Conservation (phyloP, 1,140 invertebrate species). For the Nephotettix cincticeps region DNA sequence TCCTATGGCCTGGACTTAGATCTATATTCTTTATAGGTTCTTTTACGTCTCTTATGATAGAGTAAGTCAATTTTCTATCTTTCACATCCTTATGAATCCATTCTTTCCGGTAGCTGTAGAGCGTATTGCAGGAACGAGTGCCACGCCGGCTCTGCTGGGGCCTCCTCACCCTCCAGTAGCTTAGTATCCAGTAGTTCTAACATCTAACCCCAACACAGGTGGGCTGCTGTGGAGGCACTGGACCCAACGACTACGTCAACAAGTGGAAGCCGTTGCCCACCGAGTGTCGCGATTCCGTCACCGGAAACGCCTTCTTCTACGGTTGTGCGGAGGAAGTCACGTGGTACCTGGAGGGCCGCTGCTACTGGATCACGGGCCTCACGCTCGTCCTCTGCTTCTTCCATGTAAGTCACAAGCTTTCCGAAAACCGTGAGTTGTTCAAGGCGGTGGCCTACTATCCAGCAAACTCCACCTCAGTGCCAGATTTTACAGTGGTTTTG, state of each 20-base stretch:
- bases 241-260: conserved; percentile 74
- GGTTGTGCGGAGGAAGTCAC: conserved; percentile 84
- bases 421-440: too few relatives aligned
- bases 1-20: too few relatives aligned
- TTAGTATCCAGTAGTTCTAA: not conserved
- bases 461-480: too few relatives aligned
- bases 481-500: too few relatives aligned
- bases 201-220: conserved; percentile 54
- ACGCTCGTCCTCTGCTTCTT: conserved; percentile 70
- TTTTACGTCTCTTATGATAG: too few relatives aligned
- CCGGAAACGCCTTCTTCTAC: conserved; percentile 83
- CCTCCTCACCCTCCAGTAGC: not conserved
- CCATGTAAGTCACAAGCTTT: conserved; percentile 68
- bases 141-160: too few relatives aligned
- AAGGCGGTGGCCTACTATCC: too few relatives aligned
- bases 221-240: conserved; percentile 82
- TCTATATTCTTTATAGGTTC: too few relatives aligned
- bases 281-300: conserved; percentile 81
- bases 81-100: too few relatives aligned
- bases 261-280: conserved; percentile 73
- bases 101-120: too few relatives aligned
- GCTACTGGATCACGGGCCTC: conserved; percentile 80
- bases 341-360: conserved; percentile 78
- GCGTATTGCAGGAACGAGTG: too few relatives aligned
- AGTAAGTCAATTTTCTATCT: too few relatives aligned